A percentile compares a stretch with the other conserved stretches of the same genome.
phyloP scores from a whole-genome alignment of 2,797 vertebrate genomes.

The Bradypodion ventrale region DNA sequence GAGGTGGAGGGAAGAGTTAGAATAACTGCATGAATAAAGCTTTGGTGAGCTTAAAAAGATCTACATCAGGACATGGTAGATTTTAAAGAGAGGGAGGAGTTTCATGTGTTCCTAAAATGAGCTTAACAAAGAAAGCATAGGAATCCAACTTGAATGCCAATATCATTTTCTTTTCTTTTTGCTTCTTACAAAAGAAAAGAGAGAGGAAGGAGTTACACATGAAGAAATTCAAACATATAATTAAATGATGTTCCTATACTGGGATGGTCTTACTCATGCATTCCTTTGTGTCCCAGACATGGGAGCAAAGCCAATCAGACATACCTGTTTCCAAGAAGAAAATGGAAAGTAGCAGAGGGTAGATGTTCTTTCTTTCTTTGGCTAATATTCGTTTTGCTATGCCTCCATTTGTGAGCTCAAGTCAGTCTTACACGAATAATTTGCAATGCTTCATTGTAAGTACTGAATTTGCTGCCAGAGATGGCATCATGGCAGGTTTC shows the following conservation, averaged over 20 bases:
- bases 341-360: slow-evolving; percentile 1
- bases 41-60: not conserved
- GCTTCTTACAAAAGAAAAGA: not conserved
- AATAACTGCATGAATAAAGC: not conserved
- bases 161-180: not conserved
- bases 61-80: not conserved
- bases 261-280: slow-evolving; percentile 18
- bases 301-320: slow-evolving; percentile 20
- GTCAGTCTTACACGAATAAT: not conserved
- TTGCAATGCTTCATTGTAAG: not conserved
- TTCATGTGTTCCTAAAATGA: not conserved
- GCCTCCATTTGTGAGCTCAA: slow-evolving; percentile 29
- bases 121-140: not conserved
- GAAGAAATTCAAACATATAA: slow-evolving; percentile 2
- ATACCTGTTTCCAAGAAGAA: not conserved
- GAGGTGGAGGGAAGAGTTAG: too few relatives aligned
- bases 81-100: not conserved
- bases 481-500: not conserved
- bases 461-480: not conserved
- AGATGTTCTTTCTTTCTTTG: not conserved
- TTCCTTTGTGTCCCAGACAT: not conserved
- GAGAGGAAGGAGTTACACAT: not conserved
- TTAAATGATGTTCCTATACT: slow-evolving; percentile 13
- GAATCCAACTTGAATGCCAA: not conserved
- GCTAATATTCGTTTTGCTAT: slow-evolving; percentile 2